phyloP scores from a whole-genome alignment of 2,888 invertebrate genomes.

The Neria commutata region DNA sequence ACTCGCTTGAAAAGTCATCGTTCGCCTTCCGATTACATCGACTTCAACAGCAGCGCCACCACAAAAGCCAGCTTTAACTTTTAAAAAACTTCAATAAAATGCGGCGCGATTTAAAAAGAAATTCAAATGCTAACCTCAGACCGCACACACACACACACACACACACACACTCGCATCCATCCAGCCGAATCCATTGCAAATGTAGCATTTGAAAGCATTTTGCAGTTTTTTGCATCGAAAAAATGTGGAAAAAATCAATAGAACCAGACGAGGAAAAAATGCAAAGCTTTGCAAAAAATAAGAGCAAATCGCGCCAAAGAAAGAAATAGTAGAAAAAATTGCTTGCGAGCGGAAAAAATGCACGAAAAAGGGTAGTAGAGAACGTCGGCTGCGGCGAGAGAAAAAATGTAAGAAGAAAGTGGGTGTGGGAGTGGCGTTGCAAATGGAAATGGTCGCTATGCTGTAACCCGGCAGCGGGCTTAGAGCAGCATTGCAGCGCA shows the following conservation, averaged over 20 bases:
- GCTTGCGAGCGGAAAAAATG: slow-evolving; percentile 8
- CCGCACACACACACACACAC: slow-evolving; percentile 25
- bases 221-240: slow-evolving; percentile 28
- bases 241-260: slow-evolving; percentile 61
- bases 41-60: slow-evolving; percentile 12
- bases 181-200: slow-evolving; percentile 40
- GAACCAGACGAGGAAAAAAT: slow-evolving; percentile 60
- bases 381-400: background rate
- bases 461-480: background rate
- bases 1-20: too few species aligned
- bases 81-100: background rate
- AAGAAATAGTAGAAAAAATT: slow-evolving; percentile 8
- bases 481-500: background rate
- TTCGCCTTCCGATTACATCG: background rate
- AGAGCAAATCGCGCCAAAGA: slow-evolving; percentile 15
- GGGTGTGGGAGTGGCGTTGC: background rate
- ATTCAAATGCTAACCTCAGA: slow-evolving; percentile 51
- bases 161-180: slow-evolving; percentile 24
- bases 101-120: slow-evolving; percentile 11
- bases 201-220: slow-evolving; percentile 27
- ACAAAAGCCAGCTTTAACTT: background rate
- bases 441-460: slow-evolving; percentile 5
- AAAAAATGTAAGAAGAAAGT: slow-evolving; percentile 9
- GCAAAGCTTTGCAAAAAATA: slow-evolving; percentile 26
- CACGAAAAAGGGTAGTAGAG: slow-evolving; percentile 3